phyloP scores from a whole-genome alignment of 2,888 invertebrate genomes.

The Mamestra brassicae region DNA sequence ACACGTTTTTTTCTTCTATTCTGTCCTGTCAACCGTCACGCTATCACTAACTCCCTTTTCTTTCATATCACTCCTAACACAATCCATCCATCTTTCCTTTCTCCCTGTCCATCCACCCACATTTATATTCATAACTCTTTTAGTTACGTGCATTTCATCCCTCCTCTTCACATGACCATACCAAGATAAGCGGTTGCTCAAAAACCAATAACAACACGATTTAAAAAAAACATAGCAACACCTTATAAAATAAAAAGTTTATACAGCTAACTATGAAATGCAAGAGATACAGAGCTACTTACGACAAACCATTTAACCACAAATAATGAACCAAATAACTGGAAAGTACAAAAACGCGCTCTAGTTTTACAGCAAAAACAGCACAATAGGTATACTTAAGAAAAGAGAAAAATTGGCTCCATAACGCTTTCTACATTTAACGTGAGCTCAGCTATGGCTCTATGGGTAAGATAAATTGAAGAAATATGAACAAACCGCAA shows the following conservation, averaged over 20 bases:
- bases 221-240: no score
- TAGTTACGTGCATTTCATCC: no score
- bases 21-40: no score
- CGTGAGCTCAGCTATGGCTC: constrained; percentile 68
- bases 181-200: background rate
- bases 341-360: constrained; percentile 53
- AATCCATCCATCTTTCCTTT: no score
- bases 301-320: constrained; percentile 17
- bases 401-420: constrained; percentile 69
- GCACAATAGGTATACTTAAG: constrained; percentile 53
- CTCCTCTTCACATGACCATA: no score
- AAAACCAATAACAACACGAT: background rate
- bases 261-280: background rate
- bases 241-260: background rate
- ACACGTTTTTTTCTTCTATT: no score
- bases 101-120: no score
- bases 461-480: constrained; percentile 76
- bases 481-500: constrained; percentile 81
- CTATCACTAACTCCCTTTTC: no score
- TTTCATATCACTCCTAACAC: no score
- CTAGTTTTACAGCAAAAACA: constrained; percentile 53
- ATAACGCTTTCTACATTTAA: constrained; percentile 77
- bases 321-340: constrained; percentile 50
- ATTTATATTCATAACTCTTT: no score
- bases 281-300: background rate